phyloP scores from a whole-genome alignment of 2,113 vertebrate species.

The Piaya cayana region DNA sequence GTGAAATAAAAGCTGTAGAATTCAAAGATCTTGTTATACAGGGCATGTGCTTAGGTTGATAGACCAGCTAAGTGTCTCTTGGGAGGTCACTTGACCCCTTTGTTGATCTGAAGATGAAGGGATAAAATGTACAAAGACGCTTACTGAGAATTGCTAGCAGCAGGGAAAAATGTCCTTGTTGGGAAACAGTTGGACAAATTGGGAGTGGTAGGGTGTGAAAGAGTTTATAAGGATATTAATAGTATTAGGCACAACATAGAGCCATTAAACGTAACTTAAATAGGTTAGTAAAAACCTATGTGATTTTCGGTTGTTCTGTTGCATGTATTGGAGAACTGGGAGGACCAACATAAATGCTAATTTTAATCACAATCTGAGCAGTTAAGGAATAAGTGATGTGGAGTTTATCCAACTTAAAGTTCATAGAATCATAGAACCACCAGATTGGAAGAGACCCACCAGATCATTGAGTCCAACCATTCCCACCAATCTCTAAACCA shows the following conservation, averaged over 20 bases:
- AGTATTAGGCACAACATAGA: background rate
- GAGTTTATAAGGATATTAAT: background rate
- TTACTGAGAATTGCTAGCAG: background rate
- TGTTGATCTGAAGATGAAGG: background rate
- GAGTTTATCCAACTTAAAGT: too few relatives aligned
- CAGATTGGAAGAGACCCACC: too few relatives aligned
- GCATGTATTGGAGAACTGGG: background rate
- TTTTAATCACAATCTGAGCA: background rate
- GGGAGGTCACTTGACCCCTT: background rate
- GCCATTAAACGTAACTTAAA: background rate
- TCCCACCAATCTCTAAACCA: too few relatives aligned
- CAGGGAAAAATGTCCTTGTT: background rate
- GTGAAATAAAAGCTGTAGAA: background rate
- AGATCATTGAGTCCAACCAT: too few relatives aligned
- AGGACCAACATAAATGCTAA: background rate
- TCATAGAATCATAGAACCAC: too few relatives aligned
- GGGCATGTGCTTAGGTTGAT: background rate
- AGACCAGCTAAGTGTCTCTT: background rate
- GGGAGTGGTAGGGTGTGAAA: background rate
- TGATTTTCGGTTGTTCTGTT: background rate
- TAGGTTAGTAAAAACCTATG: background rate
- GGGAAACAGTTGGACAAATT: background rate
- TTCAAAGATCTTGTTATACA: background rate
- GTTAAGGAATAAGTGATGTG: too few relatives aligned
- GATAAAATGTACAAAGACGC: background rate